Evolutionary conservation across 2,113 vertebrate genomes (phyloP), one percentile per base, ranked within the genome.

Genomic region (Egretta garzetta): DNA sequence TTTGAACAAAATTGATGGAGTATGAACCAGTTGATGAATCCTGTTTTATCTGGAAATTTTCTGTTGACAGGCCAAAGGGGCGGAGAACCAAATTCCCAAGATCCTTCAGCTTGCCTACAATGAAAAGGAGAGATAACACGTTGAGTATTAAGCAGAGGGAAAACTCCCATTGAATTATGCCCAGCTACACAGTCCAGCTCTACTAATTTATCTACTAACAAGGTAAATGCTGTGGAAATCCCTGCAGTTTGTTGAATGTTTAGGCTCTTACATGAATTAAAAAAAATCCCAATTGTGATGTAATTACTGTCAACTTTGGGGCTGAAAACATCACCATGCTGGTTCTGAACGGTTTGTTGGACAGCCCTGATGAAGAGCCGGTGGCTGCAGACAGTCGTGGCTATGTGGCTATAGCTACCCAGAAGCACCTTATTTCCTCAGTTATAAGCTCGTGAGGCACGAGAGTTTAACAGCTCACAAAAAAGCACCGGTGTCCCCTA

Each of bases 21-120:
- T 99, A 99, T 32, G 99, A 99, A 37, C 99, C 99, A 21, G 98
- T 99, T 45, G 97, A 94, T 9, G 98, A 83, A 95, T 99, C 99
- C 97, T 99, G 99, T 93, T 99, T 99, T 96, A 99, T 96, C 98
- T 99, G 99, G 97, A 99, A 99, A 96, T 99, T 99, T 96, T 98
- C 98, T 70, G 99, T 99, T 20, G 99, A 99, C 70, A 99, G 99
- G 87, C 99, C 99, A 66, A 99, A 99, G 18, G 99, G 99, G 37
- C 99, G 98, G 74, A 99, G 98, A 88, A 99, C 97, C 98, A 99
- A 96, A 97, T 99, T 99, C 45, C 99, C 99, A 91, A 99, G 98
- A 96, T 99, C 99, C 98, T 99, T 99, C 92, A 99, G 98, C 96
- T 99, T 99, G 97, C 99, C 99, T 99, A 89, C 63, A 77, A 94